Percentiles rank a stretch among this genome's conserved stretches.
These are phyloP conservation scores for Chaetops frenatus DNA, from an alignment of 2,113 vertebrate species.

Conservation along the genomic window DNA sequence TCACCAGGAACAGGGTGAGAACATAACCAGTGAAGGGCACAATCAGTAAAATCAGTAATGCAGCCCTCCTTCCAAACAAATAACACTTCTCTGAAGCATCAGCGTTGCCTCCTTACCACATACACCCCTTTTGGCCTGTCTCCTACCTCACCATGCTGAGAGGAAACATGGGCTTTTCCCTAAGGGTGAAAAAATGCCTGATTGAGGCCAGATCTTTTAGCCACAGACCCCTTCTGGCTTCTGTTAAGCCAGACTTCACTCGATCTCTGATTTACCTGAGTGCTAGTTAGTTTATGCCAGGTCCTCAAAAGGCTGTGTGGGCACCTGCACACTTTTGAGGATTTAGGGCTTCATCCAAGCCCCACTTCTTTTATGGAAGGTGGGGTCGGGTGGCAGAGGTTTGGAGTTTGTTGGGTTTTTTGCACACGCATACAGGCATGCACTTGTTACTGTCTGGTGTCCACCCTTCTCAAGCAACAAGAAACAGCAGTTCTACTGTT, in stretches of 20 bases:
- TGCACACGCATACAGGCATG: rapidly evolving
- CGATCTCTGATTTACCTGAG: neutral
- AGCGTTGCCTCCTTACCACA: neutral
- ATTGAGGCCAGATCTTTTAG: neutral
- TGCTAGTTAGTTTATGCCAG: neutral
- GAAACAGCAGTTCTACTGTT: neutral
- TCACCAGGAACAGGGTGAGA: neutral
- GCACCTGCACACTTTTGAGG: neutral
- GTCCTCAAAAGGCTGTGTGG: neutral
- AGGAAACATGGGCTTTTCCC: neutral
- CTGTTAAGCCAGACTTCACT: neutral
- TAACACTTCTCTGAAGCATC: neutral
- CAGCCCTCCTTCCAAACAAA: neutral
- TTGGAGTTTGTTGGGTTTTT: neutral
- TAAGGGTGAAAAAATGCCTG: neutral
- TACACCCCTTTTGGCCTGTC: neutral
- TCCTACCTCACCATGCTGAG: neutral
- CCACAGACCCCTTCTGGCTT: neutral
- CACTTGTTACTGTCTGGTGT: neutral
- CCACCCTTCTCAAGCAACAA: neutral
- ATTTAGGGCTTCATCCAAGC: neutral
- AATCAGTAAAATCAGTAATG: neutral
- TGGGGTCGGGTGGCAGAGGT: rapidly evolving
- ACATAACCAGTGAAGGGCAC: neutral
- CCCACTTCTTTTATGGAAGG: neutral